A percentile compares a stretch with the other conserved stretches of the same genome.
phyloP scores from a whole-genome alignment of 2,888 invertebrate genomes.

The Pinctada fucata region DNA sequence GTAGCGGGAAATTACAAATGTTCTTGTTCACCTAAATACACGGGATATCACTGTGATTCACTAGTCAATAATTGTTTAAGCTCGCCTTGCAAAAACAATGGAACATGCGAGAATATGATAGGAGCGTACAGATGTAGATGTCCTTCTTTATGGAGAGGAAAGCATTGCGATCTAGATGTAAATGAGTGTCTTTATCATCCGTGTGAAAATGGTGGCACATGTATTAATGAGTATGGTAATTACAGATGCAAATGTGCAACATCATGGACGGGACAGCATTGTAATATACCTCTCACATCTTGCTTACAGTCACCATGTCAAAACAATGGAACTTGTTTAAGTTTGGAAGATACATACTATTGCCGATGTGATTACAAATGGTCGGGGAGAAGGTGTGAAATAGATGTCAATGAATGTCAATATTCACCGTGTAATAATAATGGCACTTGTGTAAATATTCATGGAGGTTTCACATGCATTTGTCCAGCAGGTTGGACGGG shows the following conservation, averaged over 20 bases:
- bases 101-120: background rate
- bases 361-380: conserved; percentile 19
- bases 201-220: background rate
- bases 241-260: background rate
- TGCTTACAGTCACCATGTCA: background rate
- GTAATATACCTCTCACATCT: background rate
- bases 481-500: conserved; percentile 44
- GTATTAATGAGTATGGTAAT: background rate
- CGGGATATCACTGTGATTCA: background rate
- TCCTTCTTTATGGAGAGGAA: background rate
- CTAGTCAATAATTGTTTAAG: background rate
- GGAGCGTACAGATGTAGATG: background rate
- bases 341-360: conserved; percentile 1
- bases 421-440: conserved; percentile 21
- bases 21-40: background rate
- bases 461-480: conserved; percentile 35
- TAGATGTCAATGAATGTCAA: conserved; percentile 35
- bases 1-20: background rate
- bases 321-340: conserved; percentile 17
- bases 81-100: background rate
- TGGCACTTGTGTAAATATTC: conserved; percentile 15
- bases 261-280: background rate
- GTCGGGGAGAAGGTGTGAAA: conserved; percentile 13
- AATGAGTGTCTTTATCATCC: background rate
- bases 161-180: background rate